Base-by-base conservation (phyloP, 2,797 vertebrate genomes). In the Pseudopleuronectes americanus region DNA sequence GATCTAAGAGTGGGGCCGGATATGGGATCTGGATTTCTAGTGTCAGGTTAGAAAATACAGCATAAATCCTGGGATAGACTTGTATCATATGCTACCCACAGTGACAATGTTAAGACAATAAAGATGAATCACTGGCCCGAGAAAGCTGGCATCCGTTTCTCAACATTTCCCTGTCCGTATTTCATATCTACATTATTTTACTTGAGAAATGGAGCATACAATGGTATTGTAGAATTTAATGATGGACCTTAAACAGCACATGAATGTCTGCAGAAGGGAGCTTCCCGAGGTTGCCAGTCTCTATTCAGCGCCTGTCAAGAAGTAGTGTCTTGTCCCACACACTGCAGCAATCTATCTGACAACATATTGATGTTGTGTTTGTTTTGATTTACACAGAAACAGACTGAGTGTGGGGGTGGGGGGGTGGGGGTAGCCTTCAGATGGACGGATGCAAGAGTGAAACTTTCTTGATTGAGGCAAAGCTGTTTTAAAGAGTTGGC, bases 291-390 rank as follows among this genome's bases (percentile, higher is more conserved):
- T 56, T 80, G 63, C 79, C 74, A 84, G 56, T 84, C 65, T 83
- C 63, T 45, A 47, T 83, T 83, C 79, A 77, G 57, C 2, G 4
- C 47, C 77, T 81, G 71, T 79, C 79, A 72, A 66, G 69, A 68
- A 76, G 38, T 23, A 36, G 9, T 51, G 62, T 76, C 70, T 81
- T 77, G 64, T 61, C 71, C 47, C 71, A 74, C 80, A 86, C 77
- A 71, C 72, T 79, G 56, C 23, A 56, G 66, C 53, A 84, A 82
- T 75, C 63, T 74, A 70, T 72, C 64, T 74, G 83, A 89, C 83
- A 79, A 56, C 75, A 77, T 80, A 75, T 68, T 82, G 79, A 88
- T 80, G 83, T 63, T 80, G 43, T 71, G 72, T 82, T 89, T 82
- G 70, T 80, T 71, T 61, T 81, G 73, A 83, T 76, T 58, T 62